phyloP scores from a whole-genome alignment of 2,113 vertebrate species.

The Pongo pygmaeus region DNA sequence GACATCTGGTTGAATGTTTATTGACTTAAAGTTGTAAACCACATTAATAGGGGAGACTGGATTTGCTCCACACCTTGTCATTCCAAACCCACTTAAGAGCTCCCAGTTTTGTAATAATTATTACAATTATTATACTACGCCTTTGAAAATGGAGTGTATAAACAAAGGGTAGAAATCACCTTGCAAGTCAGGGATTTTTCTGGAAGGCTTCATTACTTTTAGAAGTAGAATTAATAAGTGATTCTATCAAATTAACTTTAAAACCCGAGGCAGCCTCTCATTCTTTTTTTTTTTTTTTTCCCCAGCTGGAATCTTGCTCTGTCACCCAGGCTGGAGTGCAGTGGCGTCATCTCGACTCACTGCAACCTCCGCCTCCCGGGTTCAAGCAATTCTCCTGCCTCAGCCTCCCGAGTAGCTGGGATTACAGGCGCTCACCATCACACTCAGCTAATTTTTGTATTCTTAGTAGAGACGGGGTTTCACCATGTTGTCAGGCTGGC shows the following conservation, averaged over 20 bases:
- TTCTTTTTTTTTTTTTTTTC: not conserved
- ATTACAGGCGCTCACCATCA: too few species aligned
- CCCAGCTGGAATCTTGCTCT: too few species aligned
- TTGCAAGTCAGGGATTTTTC: not conserved
- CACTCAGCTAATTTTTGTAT: too few species aligned
- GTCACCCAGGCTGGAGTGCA: too few species aligned
- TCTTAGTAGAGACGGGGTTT: too few species aligned
- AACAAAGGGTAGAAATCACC: not conserved
- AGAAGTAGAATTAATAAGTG: conserved; percentile 26
- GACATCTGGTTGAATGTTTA: not conserved
- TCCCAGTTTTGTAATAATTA: not conserved
- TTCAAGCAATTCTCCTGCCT: too few species aligned
- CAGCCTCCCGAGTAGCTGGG: too few species aligned
- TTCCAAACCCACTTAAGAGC: not conserved
- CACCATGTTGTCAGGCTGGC: too few species aligned
- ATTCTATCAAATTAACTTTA: not conserved
- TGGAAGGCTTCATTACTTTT: not conserved
- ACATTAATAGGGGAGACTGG: not conserved
- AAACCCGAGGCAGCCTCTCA: not conserved
- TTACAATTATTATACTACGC: not conserved
- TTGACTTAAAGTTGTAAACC: not conserved
- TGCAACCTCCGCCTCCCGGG: too few species aligned
- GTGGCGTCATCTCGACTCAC: too few species aligned
- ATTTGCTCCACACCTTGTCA: not conserved
- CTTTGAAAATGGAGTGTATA: not conserved